Conservation (phyloP, 1,140 invertebrate genomes). For the Calephelis nemesis region DNA sequence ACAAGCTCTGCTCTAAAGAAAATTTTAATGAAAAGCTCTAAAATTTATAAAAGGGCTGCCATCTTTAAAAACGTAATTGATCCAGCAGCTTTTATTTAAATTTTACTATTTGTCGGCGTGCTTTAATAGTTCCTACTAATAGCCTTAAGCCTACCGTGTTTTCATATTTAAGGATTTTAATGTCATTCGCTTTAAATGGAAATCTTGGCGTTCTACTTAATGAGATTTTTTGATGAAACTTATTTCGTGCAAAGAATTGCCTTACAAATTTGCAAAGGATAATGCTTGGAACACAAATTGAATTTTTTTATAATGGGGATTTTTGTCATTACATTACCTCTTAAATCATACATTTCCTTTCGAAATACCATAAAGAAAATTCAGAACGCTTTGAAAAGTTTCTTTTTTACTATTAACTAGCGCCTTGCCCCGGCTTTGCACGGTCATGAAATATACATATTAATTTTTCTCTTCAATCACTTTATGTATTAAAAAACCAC, state of each 20-base stretch:
- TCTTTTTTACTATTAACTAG: no score
- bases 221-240: conserved; percentile 13
- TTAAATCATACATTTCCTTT: no score
- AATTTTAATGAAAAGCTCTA: conserved; percentile 65
- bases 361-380: no score
- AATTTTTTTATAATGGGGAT: no score
- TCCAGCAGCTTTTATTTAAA: conserved; percentile 43
- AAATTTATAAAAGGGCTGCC: conserved; percentile 55
- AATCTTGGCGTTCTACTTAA: conserved; percentile 18
- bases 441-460: no score
- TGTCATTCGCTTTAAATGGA: conserved; percentile 12
- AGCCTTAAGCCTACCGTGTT: conserved; percentile 35
- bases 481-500: no score
- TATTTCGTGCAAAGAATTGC: conserved; percentile 8
- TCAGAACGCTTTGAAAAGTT: no score
- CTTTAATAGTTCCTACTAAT: conserved; percentile 35
- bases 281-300: neutral
- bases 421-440: no score
- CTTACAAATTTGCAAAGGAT: neutral
- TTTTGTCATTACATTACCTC: no score
- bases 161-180: conserved; percentile 28
- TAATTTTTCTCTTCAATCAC: no score
- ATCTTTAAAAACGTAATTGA: conserved; percentile 67
- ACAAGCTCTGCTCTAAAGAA: conserved; percentile 57
- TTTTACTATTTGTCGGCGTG: conserved; percentile 40